These are phyloP conservation scores for Solenopsis invicta DNA, from an alignment of 1,140 invertebrate genomes.

Conservation along the genomic window DNA sequence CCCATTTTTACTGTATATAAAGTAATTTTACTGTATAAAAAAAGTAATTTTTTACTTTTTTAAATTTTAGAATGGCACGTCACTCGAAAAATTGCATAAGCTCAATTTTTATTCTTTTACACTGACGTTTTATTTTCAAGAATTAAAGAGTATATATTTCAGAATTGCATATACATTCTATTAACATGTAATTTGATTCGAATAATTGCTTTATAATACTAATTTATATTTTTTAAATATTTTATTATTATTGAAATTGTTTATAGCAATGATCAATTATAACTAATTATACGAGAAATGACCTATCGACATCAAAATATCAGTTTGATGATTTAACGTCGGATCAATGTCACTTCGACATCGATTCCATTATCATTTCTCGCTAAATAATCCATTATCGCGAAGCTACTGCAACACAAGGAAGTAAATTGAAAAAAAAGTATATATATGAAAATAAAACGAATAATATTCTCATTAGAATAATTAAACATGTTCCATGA, in stretches of 20 bases:
- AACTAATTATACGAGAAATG: background rate
- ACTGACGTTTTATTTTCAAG: too few species aligned
- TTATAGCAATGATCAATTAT: background rate
- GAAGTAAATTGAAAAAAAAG: background rate
- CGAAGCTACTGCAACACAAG: background rate
- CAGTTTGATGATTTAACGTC: too few species aligned
- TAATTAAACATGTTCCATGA: background rate
- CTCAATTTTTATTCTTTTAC: too few species aligned
- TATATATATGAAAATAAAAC: background rate
- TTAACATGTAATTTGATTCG: conserved; percentile 1
- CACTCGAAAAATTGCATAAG: too few species aligned
- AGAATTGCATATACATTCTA: background rate
- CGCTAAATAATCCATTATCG: background rate
- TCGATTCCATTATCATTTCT: too few species aligned
- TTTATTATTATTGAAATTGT: background rate
- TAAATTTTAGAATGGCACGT: too few species aligned
- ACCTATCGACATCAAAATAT: too few species aligned
- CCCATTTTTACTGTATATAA: too few species aligned
- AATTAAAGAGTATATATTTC: background rate
- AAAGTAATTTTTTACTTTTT: too few species aligned
- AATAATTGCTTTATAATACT: background rate
- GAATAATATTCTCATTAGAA: background rate
- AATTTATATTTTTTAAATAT: background rate
- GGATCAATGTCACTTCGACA: too few species aligned
- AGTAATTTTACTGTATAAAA: too few species aligned